These are phyloP conservation scores for Nemurella pictetii DNA, from an alignment of 2,888 invertebrate genomes.

Conservation along the genomic window DNA sequence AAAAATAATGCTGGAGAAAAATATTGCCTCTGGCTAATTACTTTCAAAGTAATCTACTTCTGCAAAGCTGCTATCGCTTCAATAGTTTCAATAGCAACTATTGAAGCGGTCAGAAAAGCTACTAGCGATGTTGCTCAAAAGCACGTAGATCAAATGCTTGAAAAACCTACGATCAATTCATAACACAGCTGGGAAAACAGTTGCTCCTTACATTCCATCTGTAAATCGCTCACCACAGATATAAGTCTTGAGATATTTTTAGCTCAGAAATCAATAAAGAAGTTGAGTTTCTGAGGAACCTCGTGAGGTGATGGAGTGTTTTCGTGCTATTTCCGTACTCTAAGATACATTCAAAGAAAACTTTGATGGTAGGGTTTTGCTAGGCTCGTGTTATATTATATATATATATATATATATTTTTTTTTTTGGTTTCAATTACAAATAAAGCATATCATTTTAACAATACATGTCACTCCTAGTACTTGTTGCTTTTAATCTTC, in stretches of 20 bases:
- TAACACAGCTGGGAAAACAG: not conserved
- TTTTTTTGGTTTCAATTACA: not conserved
- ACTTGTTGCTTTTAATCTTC: no score
- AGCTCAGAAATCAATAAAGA: not conserved
- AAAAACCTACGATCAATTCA: not conserved
- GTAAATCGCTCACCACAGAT: not conserved
- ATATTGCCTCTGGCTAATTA: not conserved
- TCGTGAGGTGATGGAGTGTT: not conserved
- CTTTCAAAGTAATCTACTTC: not conserved
- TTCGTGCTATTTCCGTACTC: not conserved
- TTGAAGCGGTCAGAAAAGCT: no score
- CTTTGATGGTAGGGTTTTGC: no score
- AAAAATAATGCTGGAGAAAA: not conserved
- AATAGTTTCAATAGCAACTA: no score
- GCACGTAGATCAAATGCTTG: not conserved
- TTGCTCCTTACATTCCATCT: not conserved
- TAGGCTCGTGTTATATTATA: no score
- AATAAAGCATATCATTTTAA: not conserved
- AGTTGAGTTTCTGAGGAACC: not conserved
- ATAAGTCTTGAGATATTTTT: not conserved
- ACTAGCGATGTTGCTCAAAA: no score
- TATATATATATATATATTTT: not conserved
- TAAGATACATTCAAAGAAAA: no score
- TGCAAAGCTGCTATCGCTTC: not conserved
- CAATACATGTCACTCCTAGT: not conserved